Evolutionary conservation across 1,140 invertebrate species (phyloP).

Genomic region (Tetramorium simillimum): DNA sequence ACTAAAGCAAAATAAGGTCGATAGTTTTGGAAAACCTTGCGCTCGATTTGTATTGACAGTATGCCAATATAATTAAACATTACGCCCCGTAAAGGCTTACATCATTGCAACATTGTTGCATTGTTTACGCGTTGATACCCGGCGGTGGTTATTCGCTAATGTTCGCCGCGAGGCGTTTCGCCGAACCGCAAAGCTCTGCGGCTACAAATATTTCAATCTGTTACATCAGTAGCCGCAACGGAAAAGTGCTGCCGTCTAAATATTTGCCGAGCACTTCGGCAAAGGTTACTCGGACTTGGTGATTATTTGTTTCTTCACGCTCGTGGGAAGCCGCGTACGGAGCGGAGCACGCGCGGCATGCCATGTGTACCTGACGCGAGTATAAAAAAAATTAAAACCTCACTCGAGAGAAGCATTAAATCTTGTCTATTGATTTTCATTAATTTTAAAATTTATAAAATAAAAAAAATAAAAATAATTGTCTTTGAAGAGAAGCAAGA

Average conservation of each 20-base stretch:
- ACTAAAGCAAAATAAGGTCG: not conserved
- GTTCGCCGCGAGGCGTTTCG: constrained; percentile 35
- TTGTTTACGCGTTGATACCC: constrained; percentile 38
- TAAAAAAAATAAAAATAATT: not conserved
- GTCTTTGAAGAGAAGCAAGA: too few species aligned
- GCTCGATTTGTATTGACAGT: not conserved
- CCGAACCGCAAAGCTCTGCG: constrained; percentile 21
- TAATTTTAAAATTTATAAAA: not conserved
- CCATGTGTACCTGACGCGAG: not conserved
- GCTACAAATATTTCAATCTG: constrained; percentile 50
- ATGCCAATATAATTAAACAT: constrained; percentile 30
- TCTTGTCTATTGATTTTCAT: not conserved
- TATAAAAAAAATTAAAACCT: not conserved
- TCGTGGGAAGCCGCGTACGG: constrained; percentile 41
- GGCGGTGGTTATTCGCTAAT: constrained; percentile 15
- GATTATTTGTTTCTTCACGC: constrained; percentile 55
- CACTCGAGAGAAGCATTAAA: not conserved
- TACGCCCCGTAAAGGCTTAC: not conserved
- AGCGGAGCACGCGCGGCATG: not conserved
- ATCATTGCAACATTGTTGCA: constrained; percentile 41
- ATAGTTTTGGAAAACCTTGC: not conserved
- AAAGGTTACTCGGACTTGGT: constrained; percentile 35
- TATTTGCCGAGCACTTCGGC: constrained; percentile 51
- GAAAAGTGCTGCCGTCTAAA: constrained; percentile 55
- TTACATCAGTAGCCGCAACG: constrained; percentile 46